phyloP scores from a whole-genome alignment of 1,140 invertebrate genomes.

The Drosophila kanapiae region DNA sequence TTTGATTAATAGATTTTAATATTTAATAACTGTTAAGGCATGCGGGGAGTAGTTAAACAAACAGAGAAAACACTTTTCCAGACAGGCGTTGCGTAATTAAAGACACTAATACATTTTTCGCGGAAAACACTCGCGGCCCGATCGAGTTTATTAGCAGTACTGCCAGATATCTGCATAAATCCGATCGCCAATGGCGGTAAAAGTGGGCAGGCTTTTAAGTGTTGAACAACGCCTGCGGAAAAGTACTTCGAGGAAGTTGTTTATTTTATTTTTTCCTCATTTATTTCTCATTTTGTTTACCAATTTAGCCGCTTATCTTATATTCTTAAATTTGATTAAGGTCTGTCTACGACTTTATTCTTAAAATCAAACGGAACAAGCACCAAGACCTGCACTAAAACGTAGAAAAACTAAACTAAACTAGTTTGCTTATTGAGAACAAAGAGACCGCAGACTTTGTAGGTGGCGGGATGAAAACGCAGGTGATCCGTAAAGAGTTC shows the following conservation, averaged over 20 bases:
- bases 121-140: not conserved
- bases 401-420: constrained; percentile 35
- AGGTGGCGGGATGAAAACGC: constrained; percentile 31
- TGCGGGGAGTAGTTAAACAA: constrained; percentile 18
- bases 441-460: constrained; percentile 40
- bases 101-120: constrained; percentile 3
- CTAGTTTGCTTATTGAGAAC: constrained; percentile 40
- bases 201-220: not conserved
- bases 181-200: not conserved
- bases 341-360: constrained; percentile 14
- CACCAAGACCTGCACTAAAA: constrained; percentile 36
- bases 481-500: constrained; percentile 27
- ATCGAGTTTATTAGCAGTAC: not conserved
- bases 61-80: not conserved
- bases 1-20: constrained; percentile 68
- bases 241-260: not conserved
- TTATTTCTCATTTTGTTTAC: not conserved
- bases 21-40: constrained; percentile 50
- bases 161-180: not conserved
- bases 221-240: not conserved
- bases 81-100: not conserved
- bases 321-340: not conserved
- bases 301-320: not conserved
- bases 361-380: constrained; percentile 38
- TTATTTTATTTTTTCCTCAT: not conserved